Evolutionary conservation across 1,140 invertebrate species (phyloP).

Genomic region (Drosophila insularis): DNA sequence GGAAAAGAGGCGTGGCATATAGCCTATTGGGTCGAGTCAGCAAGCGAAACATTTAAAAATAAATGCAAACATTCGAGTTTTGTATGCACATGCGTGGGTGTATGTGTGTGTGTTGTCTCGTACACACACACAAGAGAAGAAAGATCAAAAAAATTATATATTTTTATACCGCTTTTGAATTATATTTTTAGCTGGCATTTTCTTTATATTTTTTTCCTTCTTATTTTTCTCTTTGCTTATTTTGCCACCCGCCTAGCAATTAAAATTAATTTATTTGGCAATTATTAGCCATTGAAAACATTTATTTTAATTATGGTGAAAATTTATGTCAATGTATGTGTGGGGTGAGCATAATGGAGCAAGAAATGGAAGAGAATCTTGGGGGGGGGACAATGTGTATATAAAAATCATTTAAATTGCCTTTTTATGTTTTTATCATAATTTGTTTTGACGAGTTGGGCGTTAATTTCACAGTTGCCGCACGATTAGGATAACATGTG

Average conservation of each 20-base stretch:
- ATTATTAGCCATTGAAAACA: slow-evolving; percentile 75
- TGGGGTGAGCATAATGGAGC: neutral
- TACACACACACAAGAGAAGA: neutral
- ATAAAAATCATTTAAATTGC: slow-evolving; percentile 50
- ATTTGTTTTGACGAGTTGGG: slow-evolving; percentile 20
- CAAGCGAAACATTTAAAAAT: slow-evolving; percentile 57
- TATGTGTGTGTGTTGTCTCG: neutral
- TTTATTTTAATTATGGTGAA: slow-evolving; percentile 77
- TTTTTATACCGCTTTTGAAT: slow-evolving; percentile 37
- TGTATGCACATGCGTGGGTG: neutral
- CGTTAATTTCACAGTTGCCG: slow-evolving; percentile 23
- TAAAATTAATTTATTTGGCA: slow-evolving; percentile 78
- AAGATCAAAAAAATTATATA: neutral
- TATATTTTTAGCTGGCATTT: slow-evolving; percentile 60
- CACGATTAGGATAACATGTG: slow-evolving; percentile 53
- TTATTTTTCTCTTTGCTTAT: neutral
- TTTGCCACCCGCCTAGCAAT: slow-evolving; percentile 49
- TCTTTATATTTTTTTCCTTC: slow-evolving; percentile 1
- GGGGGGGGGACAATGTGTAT: neutral
- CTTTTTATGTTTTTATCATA: slow-evolving; percentile 69
- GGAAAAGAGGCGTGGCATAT: slow-evolving; percentile 56
- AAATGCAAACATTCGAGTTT: slow-evolving; percentile 16
- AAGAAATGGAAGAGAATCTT: neutral
- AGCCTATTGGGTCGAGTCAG: slow-evolving; percentile 54
- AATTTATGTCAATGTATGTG: slow-evolving; percentile 40